These are phyloP conservation scores for mouse (Mus musculus) DNA, from an alignment of 2,113 vertebrate genomes.

Conservation along the genomic window DNA sequence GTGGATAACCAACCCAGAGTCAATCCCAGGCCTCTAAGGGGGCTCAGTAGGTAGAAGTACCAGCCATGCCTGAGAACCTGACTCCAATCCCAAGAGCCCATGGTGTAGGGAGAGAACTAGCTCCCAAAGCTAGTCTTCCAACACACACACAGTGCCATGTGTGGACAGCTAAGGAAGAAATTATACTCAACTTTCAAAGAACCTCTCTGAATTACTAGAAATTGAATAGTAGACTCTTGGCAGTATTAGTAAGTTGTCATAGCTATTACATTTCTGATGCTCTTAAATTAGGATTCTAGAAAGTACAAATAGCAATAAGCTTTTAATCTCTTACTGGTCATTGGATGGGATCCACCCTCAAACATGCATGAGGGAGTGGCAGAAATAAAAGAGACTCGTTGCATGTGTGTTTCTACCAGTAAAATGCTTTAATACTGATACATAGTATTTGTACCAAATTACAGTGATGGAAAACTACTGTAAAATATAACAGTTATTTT, in stretches of 20 bases:
- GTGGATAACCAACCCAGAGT: conserved; percentile 17
- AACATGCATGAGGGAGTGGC: background rate
- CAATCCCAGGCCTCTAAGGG: background rate
- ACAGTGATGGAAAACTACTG: background rate
- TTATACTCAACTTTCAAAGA: background rate
- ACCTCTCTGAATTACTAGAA: conserved; percentile 2
- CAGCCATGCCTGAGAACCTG: background rate
- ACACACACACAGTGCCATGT: background rate
- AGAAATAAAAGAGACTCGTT: background rate
- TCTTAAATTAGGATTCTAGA: conserved; percentile 27
- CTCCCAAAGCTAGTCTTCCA: background rate
- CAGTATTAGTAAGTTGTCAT: background rate
- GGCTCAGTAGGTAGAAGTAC: background rate
- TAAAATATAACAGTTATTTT: conserved; percentile 20
- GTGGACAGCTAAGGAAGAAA: background rate
- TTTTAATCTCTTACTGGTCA: background rate
- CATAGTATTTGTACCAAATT: background rate
- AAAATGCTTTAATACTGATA: background rate
- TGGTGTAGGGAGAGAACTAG: background rate
- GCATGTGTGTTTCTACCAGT: background rate
- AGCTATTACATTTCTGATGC: background rate
- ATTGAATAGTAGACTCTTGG: background rate
- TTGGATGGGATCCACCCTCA: background rate
- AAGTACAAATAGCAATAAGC: background rate
- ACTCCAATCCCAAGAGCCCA: too few species aligned